Conservation (phyloP, 2,888 invertebrate genomes). For the Dinocampus coccinellae region DNA sequence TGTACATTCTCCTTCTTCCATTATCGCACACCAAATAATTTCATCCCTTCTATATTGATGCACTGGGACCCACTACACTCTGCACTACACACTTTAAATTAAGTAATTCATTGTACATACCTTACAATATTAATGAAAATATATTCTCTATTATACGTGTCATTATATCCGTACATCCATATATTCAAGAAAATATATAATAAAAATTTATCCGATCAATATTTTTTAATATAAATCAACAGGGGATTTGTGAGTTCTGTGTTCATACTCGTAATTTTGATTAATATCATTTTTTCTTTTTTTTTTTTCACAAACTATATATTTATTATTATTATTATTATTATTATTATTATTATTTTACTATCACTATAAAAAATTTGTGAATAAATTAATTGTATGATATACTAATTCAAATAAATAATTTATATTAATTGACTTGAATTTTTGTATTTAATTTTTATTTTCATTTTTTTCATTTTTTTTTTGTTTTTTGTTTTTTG, state of each 20-base stretch:
- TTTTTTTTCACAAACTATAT: not conserved
- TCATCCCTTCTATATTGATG: not conserved
- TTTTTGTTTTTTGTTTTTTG: not conserved
- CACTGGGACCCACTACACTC: not conserved
- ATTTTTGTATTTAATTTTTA: too few species aligned
- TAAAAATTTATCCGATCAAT: not conserved
- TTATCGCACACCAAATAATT: not conserved
- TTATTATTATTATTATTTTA: not conserved
- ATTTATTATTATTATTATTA: not conserved
- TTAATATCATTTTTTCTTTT: not conserved
- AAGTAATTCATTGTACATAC: slow-evolving; percentile 21
- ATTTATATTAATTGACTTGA: too few species aligned
- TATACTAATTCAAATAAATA: too few species aligned
- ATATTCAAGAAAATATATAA: not conserved
- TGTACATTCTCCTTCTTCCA: not conserved
- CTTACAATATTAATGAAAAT: not conserved
- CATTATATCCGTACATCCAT: too few species aligned
- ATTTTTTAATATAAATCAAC: not conserved
- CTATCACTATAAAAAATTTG: not conserved
- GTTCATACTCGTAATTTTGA: not conserved
- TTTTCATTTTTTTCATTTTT: not conserved
- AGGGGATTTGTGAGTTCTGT: not conserved
- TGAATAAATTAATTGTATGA: too few species aligned
- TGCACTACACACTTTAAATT: slow-evolving; percentile 14
- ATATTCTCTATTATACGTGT: not conserved